phyloP scores from a whole-genome alignment of 92 coral and sea anemone species.

The Nematostella vectensis region DNA sequence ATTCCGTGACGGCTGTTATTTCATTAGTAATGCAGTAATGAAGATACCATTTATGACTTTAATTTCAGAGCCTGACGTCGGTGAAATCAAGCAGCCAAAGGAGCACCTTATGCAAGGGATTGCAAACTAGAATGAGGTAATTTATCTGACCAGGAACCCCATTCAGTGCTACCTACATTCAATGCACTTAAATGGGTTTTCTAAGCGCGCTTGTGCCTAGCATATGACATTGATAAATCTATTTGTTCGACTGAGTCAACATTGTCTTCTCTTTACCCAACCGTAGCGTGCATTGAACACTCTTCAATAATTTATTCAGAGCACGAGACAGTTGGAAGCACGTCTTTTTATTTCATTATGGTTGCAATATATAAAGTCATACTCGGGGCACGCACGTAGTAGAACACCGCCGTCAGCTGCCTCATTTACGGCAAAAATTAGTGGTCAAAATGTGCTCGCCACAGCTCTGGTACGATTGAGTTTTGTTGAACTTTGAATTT shows the following conservation, averaged over 20 bases:
- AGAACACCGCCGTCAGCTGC: not conserved
- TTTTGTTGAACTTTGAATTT: too few species aligned
- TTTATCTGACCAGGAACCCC: not conserved
- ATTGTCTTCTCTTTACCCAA: slow-evolving; percentile 13
- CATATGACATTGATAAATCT: not conserved
- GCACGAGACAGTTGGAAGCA: slow-evolving; percentile 9
- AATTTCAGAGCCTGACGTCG: not conserved
- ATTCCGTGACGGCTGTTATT: slow-evolving; percentile 60
- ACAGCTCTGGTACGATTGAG: not conserved
- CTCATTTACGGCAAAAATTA: too few species aligned
- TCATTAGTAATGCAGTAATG: slow-evolving; percentile 20
- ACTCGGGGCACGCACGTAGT: too few species aligned
- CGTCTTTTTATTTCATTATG: not conserved
- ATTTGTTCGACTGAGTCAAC: slow-evolving; percentile 24
- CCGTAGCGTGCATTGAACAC: slow-evolving; percentile 18
- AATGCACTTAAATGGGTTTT: slow-evolving; percentile 1
- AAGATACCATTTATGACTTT: slow-evolving; percentile 9
- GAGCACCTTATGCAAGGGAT: not conserved
- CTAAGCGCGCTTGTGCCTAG: not conserved
- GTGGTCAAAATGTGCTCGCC: not conserved
- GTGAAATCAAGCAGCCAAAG: not conserved
- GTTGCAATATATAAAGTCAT: not conserved
- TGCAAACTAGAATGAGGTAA: not conserved
- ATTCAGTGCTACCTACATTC: not conserved
- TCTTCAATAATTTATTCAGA: slow-evolving; percentile 17